Percentiles rank a stretch among this genome's conserved stretches.
Conservation (phyloP, 2,797 vertebrate genomes). For the Centroberyx gerrardi region DNA sequence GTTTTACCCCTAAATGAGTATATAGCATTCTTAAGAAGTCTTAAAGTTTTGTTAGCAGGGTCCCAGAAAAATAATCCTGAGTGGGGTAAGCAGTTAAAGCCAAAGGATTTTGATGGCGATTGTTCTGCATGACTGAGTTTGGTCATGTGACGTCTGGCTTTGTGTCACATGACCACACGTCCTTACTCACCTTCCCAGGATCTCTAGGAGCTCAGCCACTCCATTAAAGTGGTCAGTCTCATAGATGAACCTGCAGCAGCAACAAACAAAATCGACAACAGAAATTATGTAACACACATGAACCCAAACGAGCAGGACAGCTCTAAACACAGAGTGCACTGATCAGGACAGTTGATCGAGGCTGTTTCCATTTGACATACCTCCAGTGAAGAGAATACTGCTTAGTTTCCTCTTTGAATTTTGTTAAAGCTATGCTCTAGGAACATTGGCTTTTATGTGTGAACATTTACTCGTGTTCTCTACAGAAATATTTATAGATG, state of each 20-base stretch:
- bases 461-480: too few relatives aligned
- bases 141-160: background rate
- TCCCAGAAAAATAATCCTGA: background rate
- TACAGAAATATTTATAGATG: too few relatives aligned
- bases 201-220: constrained; percentile 97
- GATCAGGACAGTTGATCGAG: background rate
- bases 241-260: constrained; percentile 93
- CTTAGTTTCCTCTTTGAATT: too few relatives aligned
- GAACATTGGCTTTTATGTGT: too few relatives aligned
- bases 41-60: background rate
- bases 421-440: too few relatives aligned
- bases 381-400: too few relatives aligned
- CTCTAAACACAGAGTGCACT: background rate
- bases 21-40: background rate
- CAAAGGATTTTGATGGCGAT: background rate
- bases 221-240: constrained; percentile 99
- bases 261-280: constrained; percentile 22
- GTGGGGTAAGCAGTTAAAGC: background rate
- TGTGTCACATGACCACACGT: background rate
- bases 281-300: constrained; percentile 8
- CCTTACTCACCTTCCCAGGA: constrained; percentile 93
- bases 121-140: background rate
- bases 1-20: too few relatives aligned
- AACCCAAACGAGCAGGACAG: background rate
- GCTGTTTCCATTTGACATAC: too few relatives aligned